Conservation (phyloP, 2,113 vertebrate genomes). For the Zosterops pallidus region DNA sequence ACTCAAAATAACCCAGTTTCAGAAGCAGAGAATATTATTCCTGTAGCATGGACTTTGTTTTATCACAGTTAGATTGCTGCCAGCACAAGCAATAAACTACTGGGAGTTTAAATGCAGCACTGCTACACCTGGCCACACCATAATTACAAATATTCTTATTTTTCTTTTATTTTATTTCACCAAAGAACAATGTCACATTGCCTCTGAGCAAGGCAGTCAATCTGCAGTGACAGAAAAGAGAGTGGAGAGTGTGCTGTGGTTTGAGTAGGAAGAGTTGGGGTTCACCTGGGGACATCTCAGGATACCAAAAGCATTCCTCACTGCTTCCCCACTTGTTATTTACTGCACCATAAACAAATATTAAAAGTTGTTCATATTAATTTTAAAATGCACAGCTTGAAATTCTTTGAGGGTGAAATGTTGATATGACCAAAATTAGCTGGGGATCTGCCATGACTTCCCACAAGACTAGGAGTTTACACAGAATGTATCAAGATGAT, state of each 20-base stretch:
- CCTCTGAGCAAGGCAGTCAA: not conserved
- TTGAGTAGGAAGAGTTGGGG: not conserved
- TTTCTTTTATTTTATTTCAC: not conserved
- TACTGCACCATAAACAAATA: not conserved
- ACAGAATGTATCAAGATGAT: not conserved
- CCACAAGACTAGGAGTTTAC: not conserved
- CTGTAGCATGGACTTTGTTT: not conserved
- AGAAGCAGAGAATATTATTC: not conserved
- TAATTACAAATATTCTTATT: not conserved
- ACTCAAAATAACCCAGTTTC: not conserved
- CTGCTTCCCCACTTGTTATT: not conserved
- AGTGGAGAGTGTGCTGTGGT: not conserved
- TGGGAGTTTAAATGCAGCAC: not conserved
- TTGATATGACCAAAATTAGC: not conserved
- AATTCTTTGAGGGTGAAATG: not conserved
- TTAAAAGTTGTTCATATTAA: not conserved
- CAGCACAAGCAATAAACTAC: not conserved
- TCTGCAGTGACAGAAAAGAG: not conserved
- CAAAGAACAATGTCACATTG: not conserved
- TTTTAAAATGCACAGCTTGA: not conserved
- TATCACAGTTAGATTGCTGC: not conserved
- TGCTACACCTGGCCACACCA: not conserved
- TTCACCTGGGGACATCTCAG: not conserved
- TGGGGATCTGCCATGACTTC: not conserved
- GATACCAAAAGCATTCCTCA: not conserved